Base-by-base conservation (phyloP, 2,113 vertebrate species). In the Gallinago media region DNA sequence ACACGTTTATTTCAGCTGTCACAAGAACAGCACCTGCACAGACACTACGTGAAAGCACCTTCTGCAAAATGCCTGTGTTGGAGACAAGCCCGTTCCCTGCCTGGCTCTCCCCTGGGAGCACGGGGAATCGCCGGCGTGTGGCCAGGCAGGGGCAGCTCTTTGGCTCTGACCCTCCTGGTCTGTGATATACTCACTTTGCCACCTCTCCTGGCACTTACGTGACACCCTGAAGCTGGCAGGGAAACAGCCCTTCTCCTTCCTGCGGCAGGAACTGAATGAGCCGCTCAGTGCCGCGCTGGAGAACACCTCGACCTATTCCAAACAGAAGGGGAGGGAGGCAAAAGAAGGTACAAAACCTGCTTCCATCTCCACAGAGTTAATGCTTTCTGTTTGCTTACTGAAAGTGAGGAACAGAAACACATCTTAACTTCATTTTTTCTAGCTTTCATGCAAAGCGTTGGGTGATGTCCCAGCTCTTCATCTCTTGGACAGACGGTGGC, bases 21-120 rank as follows among this genome's bases (percentile, higher is more conserved):
- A 0, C 34, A 70, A 62, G 34, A 12, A 56, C 68, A n/a, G 44
- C 59, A 32, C 29, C n/a, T 3, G 4, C 46, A 9, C 25, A 54
- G 52, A 52, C 5, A 1, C 38, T 18, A 7, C 3, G 4, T 1
- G 8, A 70, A 34, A 1, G 3, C 9, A 2, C 47, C 10, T 47
- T 15, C 62, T 59, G 74, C 47, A 40, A n/a, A n/a, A 72, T 1
- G 8, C 77, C 62, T 0, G 2, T 25, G 15, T 46, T 7, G 14
- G 8, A 25, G 3, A 6, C 29, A 15, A 52, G 8, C 21, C 50
- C 29, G 0, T 3, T 50, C n/a, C n/a, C 49, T 19, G 36, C 19
- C 3, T 4, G 1, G 58, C 66, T 31, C 5, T 63, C 42, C 81
- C 61, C 61, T 36, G 1, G 0, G 44, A 54, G 74, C 76, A 70